Conservation (phyloP, 2,113 vertebrate species). For the Sander lucioperca region DNA sequence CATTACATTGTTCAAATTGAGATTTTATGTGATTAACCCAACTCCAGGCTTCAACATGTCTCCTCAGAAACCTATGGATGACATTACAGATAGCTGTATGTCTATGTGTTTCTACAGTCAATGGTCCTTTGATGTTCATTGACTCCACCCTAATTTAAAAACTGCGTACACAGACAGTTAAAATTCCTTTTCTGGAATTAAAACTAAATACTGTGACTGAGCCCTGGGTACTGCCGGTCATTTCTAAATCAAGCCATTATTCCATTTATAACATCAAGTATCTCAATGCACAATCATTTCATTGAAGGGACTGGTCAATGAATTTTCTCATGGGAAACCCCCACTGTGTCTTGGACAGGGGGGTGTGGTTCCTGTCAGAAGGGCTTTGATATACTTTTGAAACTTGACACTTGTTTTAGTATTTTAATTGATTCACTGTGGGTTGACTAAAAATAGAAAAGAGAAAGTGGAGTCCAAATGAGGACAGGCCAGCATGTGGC, state of each 20-base stretch:
- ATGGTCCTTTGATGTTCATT: neutral
- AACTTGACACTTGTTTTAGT: neutral
- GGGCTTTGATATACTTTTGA: conserved; percentile 57
- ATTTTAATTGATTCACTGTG: conserved; percentile 1
- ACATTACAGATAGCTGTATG: neutral
- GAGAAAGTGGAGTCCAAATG: neutral
- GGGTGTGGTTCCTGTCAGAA: conserved; percentile 63
- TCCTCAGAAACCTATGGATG: neutral
- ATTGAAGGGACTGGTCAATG: conserved; percentile 71
- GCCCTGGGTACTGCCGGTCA: conserved; percentile 51
- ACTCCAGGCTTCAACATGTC: neutral
- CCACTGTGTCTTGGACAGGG: conserved; percentile 59
- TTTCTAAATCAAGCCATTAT: conserved; percentile 57
- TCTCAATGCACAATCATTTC: conserved; percentile 76
- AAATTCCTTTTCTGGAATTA: conserved; percentile 70
- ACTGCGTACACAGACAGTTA: neutral
- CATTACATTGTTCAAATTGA: too few species aligned
- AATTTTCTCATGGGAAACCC: conserved; percentile 68
- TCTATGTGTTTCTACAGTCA: neutral
- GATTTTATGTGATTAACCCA: neutral
- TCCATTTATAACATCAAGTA: conserved; percentile 75
- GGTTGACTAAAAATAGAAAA: conserved; percentile 2
- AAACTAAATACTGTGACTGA: conserved; percentile 62
- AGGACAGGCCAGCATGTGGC: neutral
- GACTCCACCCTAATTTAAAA: neutral